Percentiles rank a stretch among this genome's conserved stretches.
These are phyloP conservation scores for Zosterops hypoxanthus DNA, from an alignment of 2,113 vertebrate genomes.

Conservation along the genomic window DNA sequence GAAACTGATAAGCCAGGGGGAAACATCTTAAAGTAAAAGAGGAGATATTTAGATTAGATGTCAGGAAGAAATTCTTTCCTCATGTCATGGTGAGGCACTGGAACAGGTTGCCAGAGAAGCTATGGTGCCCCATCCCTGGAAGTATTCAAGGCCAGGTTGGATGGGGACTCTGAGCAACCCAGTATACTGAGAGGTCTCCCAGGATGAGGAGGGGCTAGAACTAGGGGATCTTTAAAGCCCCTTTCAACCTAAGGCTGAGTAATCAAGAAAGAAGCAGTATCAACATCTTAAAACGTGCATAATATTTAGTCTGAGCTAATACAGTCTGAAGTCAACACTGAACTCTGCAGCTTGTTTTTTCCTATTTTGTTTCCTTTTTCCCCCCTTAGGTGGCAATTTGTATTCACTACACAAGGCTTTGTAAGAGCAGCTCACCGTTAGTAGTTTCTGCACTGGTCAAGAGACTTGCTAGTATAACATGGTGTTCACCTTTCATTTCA, in stretches of 20 bases:
- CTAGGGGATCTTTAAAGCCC: background rate
- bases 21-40: background rate
- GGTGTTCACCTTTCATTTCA: background rate
- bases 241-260: background rate
- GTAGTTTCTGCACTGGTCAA: background rate
- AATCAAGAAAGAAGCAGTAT: background rate
- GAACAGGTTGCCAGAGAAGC: background rate
- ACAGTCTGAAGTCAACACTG: background rate
- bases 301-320: background rate
- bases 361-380: rapidly evolving
- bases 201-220: background rate
- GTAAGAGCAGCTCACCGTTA: background rate
- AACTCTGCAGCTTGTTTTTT: background rate
- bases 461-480: background rate
- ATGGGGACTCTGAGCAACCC: rapidly evolving
- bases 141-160: background rate
- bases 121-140: background rate
- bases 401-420: background rate
- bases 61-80: background rate
- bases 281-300: background rate
- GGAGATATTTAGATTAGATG: background rate
- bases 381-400: background rate
- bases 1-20: background rate
- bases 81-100: background rate
- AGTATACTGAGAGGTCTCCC: background rate